Evolutionary conservation across 2,797 vertebrate species (phyloP).

Genomic region (Tarsius wallacei): DNA sequence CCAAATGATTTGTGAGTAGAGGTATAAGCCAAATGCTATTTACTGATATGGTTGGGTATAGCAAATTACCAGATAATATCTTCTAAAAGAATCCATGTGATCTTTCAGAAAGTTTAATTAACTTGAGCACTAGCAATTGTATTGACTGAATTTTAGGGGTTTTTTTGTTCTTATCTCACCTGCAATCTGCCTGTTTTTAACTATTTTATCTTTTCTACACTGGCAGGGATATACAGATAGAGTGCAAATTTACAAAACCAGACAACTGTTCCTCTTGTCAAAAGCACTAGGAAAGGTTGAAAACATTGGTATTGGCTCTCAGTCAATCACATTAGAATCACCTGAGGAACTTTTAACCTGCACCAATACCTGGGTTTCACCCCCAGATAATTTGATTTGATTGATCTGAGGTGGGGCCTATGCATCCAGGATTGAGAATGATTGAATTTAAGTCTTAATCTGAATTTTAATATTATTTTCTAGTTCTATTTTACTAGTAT

Average conservation of each 20-base stretch:
- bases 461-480: neutral
- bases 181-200: neutral
- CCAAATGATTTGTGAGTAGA: neutral
- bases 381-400: neutral
- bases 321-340: neutral
- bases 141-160: neutral
- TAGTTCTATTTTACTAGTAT: neutral
- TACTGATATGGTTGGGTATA: neutral
- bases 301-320: neutral
- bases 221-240: neutral
- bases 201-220: neutral
- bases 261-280: neutral
- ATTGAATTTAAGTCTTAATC: neutral
- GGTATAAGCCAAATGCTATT: neutral
- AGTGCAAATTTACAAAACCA: neutral
- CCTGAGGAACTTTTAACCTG: neutral
- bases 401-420: neutral
- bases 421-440: neutral
- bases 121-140: neutral
- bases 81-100: neutral
- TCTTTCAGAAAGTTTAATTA: neutral
- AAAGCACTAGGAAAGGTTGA: neutral
- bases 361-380: neutral
- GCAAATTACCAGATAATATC: neutral
- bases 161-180: neutral